phyloP scores from a whole-genome alignment of 2,113 vertebrate genomes.

The Balaeniceps rex region DNA sequence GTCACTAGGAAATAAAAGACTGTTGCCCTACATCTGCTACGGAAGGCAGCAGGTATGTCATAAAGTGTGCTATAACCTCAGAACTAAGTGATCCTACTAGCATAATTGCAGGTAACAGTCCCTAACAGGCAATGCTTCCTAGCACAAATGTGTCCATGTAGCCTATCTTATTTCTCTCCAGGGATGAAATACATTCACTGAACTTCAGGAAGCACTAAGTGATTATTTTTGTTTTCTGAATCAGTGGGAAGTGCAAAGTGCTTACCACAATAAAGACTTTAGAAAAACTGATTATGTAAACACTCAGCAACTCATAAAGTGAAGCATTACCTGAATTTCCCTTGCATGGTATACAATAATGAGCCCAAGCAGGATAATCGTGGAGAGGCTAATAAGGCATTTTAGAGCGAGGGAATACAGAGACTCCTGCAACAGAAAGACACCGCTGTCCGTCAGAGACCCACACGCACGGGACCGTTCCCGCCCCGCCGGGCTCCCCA shows the following conservation, averaged over 20 bases:
- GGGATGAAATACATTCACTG: neutral
- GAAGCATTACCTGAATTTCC: constrained; percentile 91
- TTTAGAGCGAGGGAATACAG: constrained; percentile 98
- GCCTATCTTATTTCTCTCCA: neutral
- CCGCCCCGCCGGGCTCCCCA: neutral
- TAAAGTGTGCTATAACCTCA: neutral
- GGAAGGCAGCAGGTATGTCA: neutral
- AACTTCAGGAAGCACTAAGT: constrained; percentile 4
- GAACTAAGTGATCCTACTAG: neutral
- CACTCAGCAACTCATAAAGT: constrained; percentile 30
- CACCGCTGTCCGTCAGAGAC: neutral
- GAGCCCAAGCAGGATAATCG: constrained; percentile 94
- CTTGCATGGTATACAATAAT: constrained; percentile 97
- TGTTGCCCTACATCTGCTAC: neutral
- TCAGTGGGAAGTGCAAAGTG: neutral
- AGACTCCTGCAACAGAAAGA: constrained; percentile 87
- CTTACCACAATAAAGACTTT: neutral
- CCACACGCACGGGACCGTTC: neutral
- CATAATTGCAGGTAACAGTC: neutral
- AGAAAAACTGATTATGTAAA: neutral
- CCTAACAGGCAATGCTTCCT: neutral
- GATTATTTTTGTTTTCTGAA: neutral
- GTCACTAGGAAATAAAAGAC: neutral
- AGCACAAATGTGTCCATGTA: neutral
- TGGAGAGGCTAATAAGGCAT: constrained; percentile 99